Evolutionary conservation across 2,888 invertebrate genomes (phyloP), one percentile per base, ranked within the genome.

Genomic region (Aethes cnicana): DNA sequence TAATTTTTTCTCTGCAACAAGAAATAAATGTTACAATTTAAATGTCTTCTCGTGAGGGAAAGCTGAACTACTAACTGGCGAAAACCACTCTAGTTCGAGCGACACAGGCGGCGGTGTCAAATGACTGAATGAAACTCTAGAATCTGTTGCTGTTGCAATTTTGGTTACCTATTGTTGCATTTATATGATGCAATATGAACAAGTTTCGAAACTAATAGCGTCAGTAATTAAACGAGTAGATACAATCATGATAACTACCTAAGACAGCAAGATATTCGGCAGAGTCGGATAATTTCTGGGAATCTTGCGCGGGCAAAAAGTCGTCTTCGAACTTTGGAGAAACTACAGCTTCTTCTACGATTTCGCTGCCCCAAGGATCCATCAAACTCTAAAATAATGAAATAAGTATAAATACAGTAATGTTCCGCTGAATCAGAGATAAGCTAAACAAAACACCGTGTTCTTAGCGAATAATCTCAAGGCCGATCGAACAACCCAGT

Each of bases 211-310:
- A 56, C 18, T 52, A 55, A 44, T 58, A 44, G 46, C 16, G 8
- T 9, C 20, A 44, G 50, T 39, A 50, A 39, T 26, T 44, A 55
- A 61, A 49, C n/a, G n/a, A n/a, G n/a, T n/a, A n/a, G n/a, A n/a
- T n/a, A n/a, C n/a, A n/a, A n/a, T n/a, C n/a, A n/a, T 61, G 1
- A 23, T 36, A 37, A 36, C 9, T 84, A 95, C 95, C 94, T 64
- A 95, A 90, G 58, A 91, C 80, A 54, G 92, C 92, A 47, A 95
- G 80, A 76, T 94, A 94, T 66, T 92, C 91, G 7, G 91, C 90
- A 1, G 94, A 94, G 67, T 93, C 93, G 0, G 92, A 90, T 47
- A 94, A 76, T 58, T 86, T 90, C 46, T 77, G 74, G 41, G 63
- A 66, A 52, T 76, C 66, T 17, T 62, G 62, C 52, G 71, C 66